These are phyloP conservation scores for Prinia subflava DNA, from an alignment of 2,113 vertebrate genomes.

Conservation along the genomic window DNA sequence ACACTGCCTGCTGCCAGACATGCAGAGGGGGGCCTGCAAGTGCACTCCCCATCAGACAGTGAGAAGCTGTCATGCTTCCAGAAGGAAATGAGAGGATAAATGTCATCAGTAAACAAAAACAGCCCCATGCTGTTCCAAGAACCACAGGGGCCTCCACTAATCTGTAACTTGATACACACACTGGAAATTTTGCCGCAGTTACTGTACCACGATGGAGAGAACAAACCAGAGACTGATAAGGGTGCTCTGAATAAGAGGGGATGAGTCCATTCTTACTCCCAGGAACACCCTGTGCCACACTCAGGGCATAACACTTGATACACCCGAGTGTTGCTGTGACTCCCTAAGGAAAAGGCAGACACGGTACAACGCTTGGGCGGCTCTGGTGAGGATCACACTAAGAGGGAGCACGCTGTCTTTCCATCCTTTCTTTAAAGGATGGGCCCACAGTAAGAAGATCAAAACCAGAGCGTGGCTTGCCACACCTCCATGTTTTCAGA, in stretches of 20 bases:
- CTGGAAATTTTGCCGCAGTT: background rate
- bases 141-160: background rate
- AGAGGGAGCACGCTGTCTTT: background rate
- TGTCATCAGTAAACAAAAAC: constrained; percentile 54
- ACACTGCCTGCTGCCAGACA: background rate
- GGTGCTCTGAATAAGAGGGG: background rate
- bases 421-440: background rate
- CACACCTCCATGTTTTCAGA: background rate
- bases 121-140: constrained; percentile 44
- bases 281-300: background rate
- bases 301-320: background rate
- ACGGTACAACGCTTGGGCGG: accelerated
- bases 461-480: background rate
- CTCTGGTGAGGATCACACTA: background rate
- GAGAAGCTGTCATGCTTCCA: constrained; percentile 44
- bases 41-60: constrained; percentile 6
- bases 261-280: background rate
- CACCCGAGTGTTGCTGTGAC: background rate
- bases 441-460: background rate
- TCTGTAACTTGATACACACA: constrained; percentile 12
- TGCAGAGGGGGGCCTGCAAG: constrained; percentile 17
- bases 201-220: background rate
- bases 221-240: background rate
- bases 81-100: constrained; percentile 60
- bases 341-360: background rate